Evolutionary conservation across 1,140 invertebrate genomes (phyloP).

Genomic region (Vollenhovia emeryi): DNA sequence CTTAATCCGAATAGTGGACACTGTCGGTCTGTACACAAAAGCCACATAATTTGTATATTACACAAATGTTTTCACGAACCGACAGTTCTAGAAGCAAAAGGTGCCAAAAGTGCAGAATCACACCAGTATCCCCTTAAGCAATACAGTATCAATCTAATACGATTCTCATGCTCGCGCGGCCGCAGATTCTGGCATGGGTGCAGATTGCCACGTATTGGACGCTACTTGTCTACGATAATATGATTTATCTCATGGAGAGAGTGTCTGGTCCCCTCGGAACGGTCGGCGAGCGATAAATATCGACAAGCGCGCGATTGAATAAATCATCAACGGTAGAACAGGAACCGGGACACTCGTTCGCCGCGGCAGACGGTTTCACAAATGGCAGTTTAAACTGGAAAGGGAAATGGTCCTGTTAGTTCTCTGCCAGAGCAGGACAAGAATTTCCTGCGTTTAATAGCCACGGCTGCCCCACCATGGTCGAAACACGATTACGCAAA

Average conservation of each 20-base stretch:
- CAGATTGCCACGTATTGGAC: conserved; percentile 68
- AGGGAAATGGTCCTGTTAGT: conserved; percentile 45
- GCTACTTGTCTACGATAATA: conserved; percentile 75
- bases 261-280: conserved; percentile 56
- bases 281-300: conserved; percentile 67
- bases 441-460: conserved; percentile 60
- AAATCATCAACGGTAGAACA: conserved; percentile 69
- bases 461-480: conserved; percentile 1
- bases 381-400: conserved; percentile 60
- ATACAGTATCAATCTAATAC: conserved; percentile 69
- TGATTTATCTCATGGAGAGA: conserved; percentile 70
- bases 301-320: conserved; percentile 71
- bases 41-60: too few species aligned
- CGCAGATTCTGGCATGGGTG: conserved; percentile 65
- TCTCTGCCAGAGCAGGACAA: conserved; percentile 41
- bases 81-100: too few species aligned
- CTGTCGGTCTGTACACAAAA: too few species aligned
- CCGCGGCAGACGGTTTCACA: conserved; percentile 35
- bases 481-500: conserved; percentile 57
- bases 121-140: too few species aligned
- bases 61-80: too few species aligned
- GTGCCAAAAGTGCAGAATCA: too few species aligned
- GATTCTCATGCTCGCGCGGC: conserved; percentile 60
- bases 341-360: conserved; percentile 49
- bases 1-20: too few species aligned